Percentiles rank a stretch among this genome's conserved stretches.
Evolutionary conservation across 2,888 invertebrate genomes (phyloP).

Genomic region (Iselma pallidipennis): DNA sequence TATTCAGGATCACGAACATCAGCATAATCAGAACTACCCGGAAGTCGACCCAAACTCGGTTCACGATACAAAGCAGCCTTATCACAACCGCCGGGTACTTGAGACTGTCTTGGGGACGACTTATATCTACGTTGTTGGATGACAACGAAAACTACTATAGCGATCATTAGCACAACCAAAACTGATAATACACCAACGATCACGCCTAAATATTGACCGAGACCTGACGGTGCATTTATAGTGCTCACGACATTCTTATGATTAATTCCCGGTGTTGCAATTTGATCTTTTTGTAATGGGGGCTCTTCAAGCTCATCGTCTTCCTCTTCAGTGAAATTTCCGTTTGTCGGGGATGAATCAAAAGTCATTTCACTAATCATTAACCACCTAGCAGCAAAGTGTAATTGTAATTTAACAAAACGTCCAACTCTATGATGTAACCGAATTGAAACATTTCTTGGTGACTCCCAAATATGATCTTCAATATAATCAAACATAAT

Average conservation of each 20-base stretch:
- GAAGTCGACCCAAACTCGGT: slow-evolving; percentile 47
- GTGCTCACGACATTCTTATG: slow-evolving; percentile 51
- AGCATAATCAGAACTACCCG: slow-evolving; percentile 49
- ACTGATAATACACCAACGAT: slow-evolving; percentile 53
- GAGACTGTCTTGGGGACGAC: slow-evolving; percentile 45
- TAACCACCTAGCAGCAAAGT: slow-evolving; percentile 84
- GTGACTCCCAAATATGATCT: slow-evolving; percentile 78
- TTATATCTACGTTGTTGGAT: slow-evolving; percentile 52
- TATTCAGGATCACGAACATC: slow-evolving; percentile 65
- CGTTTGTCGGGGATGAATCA: slow-evolving; percentile 63
- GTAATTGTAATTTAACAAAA: slow-evolving; percentile 77
- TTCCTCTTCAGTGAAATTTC: slow-evolving; percentile 52
- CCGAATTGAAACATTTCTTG: slow-evolving; percentile 80
- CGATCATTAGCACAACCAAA: slow-evolving; percentile 50
- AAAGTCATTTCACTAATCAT: slow-evolving; percentile 89
- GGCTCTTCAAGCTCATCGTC: slow-evolving; percentile 32
- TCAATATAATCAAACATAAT: slow-evolving; percentile 73
- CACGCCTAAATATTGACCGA: slow-evolving; percentile 53
- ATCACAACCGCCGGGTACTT: slow-evolving; percentile 50
- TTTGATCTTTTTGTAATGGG: slow-evolving; percentile 42
- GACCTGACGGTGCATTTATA: slow-evolving; percentile 46
- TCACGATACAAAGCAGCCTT: slow-evolving; percentile 54
- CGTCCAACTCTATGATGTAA: slow-evolving; percentile 80
- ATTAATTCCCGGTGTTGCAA: slow-evolving; percentile 34
- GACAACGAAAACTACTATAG: slow-evolving; percentile 49